These are phyloP conservation scores for Meleagris gallopavo DNA, from an alignment of 2,113 vertebrate species.

Conservation along the genomic window DNA sequence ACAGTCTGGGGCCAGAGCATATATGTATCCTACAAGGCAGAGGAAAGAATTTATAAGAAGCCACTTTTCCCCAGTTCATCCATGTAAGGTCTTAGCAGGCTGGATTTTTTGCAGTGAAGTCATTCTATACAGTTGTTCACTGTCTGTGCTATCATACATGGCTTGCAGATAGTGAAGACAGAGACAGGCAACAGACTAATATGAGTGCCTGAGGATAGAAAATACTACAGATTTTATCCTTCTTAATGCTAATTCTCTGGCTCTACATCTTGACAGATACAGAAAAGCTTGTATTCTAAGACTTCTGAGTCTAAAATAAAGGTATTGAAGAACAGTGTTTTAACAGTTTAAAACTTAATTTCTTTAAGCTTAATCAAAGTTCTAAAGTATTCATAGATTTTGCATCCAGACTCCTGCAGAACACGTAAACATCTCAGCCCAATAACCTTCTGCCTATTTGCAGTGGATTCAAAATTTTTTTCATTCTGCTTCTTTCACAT, in stretches of 20 bases:
- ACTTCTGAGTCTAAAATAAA: not conserved
- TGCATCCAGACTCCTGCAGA: not conserved
- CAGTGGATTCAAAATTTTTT: not conserved
- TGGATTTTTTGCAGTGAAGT: not conserved
- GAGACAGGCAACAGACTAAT: not conserved
- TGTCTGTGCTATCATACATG: not conserved
- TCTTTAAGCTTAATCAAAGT: not conserved
- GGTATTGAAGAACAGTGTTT: not conserved
- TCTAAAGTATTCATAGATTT: not conserved
- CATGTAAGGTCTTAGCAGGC: rapidly evolving
- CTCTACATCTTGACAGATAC: not conserved
- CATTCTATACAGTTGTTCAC: not conserved
- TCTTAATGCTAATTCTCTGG: not conserved
- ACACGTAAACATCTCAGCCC: not conserved
- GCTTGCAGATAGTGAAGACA: not conserved
- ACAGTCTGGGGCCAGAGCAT: not conserved
- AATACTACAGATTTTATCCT: not conserved
- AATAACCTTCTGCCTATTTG: not conserved
- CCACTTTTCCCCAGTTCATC: not conserved
- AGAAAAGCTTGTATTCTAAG: not conserved
- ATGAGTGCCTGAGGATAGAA: not conserved
- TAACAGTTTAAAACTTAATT: not conserved
- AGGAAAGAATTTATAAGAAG: not conserved
- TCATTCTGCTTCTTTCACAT: not conserved
- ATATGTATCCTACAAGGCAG: not conserved